Base-by-base conservation (phyloP, 2,888 invertebrate species). In the Agrochola lychnidis region DNA sequence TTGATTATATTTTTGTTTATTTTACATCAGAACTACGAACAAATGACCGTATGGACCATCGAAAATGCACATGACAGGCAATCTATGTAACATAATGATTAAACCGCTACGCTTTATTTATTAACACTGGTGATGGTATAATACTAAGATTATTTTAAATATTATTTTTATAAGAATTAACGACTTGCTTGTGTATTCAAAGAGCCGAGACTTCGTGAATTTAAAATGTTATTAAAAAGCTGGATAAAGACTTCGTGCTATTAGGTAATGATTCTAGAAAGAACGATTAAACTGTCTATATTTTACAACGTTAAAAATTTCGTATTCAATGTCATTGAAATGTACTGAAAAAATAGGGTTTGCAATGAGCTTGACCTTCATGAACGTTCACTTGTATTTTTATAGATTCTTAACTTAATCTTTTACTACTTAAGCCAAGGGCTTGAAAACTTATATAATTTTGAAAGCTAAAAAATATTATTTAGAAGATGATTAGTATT, bases 21-120 rank as follows among this genome's bases (percentile, higher is more conserved):
- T 83, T 81, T 79, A 79, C 76, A 84, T 80, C 61, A 74, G 71
- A 75, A 69, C 59, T 61, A 63, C 76, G 57, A 77, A 86, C 73
- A 74, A 85, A 87, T 89, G 94, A 95, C 93, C 94, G 90, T 87
- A 89, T 90, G 96, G 96, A 96, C 96, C 95, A 91, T 94, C 95
- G 91, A 95, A 95, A 95, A 90, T 96, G 93, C 96, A 96, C 96
- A 96, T 95, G 94, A 94, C 95, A 93, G 91, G 73, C 69, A 74
- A 76, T 78, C 73, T 88, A 81, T 90, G 85, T 89, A 89, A 84
- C 84, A 85, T 83, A 87, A 87, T 73, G 57, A 87, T 83, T 83
- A 83, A 87, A 89, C 89, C 85, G 90, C 89, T 91, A 81, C 61
- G 88, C 88, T 87, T 90, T 90, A 86, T 89, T 86, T 91, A 93